Percentiles rank a stretch among this genome's conserved stretches.
Conservation (phyloP, 1,140 invertebrate genomes). For the Pinna nobilis region DNA sequence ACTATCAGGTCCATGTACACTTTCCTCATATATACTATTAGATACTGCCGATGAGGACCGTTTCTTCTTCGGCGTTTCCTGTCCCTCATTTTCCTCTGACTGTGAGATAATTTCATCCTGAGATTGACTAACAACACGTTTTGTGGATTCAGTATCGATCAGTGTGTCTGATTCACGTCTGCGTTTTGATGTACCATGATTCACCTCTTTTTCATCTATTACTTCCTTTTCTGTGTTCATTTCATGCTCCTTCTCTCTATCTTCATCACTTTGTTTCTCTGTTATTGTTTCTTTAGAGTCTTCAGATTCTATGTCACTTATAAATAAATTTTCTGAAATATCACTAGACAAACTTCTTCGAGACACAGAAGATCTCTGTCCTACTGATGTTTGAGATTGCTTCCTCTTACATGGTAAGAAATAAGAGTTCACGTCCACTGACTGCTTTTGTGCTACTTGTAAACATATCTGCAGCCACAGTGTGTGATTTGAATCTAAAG, state of each 20-base stretch:
- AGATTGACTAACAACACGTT: conserved; percentile 33
- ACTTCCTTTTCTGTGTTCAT: conserved; percentile 59
- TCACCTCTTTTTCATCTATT: conserved; percentile 56
- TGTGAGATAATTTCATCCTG: conserved; percentile 11
- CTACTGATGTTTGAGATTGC: conserved; percentile 8
- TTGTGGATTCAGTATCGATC: conserved; percentile 46
- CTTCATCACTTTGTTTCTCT: conserved; percentile 73
- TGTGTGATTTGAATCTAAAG: conserved; percentile 89
- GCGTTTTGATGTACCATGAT: conserved; percentile 41
- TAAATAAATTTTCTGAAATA: conserved; percentile 54
- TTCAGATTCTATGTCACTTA: conserved; percentile 73
- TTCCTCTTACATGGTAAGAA: conserved; percentile 52
- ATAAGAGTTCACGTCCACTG: conserved; percentile 53
- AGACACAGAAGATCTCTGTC: conserved; percentile 38
- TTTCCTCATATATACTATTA: conserved; percentile 62
- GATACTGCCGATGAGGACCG: conserved; percentile 42
- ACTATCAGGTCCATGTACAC: conserved; percentile 69
- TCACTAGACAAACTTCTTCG: conserved; percentile 61
- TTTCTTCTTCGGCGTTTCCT: conserved; percentile 60
- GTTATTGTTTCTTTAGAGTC: conserved; percentile 75
- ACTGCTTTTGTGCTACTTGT: conserved; percentile 73
- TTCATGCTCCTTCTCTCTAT: conserved; percentile 65
- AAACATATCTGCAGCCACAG: conserved; percentile 88
- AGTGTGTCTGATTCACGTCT: conserved; percentile 51
- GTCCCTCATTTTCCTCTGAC: conserved; percentile 23